These are phyloP conservation scores for Platyura marginata DNA, from an alignment of 1,140 invertebrate species.

Conservation along the genomic window DNA sequence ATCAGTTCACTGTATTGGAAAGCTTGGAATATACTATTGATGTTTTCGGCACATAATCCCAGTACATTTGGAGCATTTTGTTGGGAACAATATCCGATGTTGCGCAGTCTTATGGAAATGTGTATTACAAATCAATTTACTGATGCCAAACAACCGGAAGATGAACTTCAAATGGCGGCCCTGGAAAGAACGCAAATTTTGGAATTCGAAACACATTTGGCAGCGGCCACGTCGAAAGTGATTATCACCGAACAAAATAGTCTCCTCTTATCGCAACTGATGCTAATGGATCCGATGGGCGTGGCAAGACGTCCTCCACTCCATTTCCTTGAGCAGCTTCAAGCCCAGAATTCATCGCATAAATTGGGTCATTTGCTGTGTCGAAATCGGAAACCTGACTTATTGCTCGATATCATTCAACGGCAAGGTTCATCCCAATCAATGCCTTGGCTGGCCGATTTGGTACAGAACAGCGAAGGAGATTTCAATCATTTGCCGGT, in stretches of 20 bases:
- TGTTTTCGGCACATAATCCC: constrained; percentile 85
- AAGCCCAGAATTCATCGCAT: constrained; percentile 54
- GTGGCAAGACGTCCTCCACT: constrained; percentile 59
- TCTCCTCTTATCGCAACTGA: constrained; percentile 64
- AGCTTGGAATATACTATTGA: constrained; percentile 76
- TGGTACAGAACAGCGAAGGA: constrained; percentile 78
- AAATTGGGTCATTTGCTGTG: constrained; percentile 82
- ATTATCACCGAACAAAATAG: constrained; percentile 83
- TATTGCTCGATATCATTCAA: constrained; percentile 84
- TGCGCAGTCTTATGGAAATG: constrained; percentile 88
- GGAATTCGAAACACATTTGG: constrained; percentile 85
- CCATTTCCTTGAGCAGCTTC: constrained; percentile 61
- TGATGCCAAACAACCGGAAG: constrained; percentile 12
- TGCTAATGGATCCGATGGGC: constrained; percentile 68
- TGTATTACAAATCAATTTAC: constrained; percentile 68
- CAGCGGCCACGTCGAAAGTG: constrained; percentile 66
- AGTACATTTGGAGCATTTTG: constrained; percentile 63
- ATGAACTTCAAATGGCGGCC: constrained; percentile 31
- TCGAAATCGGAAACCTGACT: constrained; percentile 74
- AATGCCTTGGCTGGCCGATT: constrained; percentile 91
- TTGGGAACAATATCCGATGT: constrained; percentile 84
- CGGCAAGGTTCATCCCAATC: constrained; percentile 71
- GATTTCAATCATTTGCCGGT: constrained; percentile 49
- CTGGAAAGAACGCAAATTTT: constrained; percentile 70
- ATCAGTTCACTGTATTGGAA: constrained; percentile 90